phyloP scores from a whole-genome alignment of 2,113 vertebrate species.

The Zootoca vivipara region DNA sequence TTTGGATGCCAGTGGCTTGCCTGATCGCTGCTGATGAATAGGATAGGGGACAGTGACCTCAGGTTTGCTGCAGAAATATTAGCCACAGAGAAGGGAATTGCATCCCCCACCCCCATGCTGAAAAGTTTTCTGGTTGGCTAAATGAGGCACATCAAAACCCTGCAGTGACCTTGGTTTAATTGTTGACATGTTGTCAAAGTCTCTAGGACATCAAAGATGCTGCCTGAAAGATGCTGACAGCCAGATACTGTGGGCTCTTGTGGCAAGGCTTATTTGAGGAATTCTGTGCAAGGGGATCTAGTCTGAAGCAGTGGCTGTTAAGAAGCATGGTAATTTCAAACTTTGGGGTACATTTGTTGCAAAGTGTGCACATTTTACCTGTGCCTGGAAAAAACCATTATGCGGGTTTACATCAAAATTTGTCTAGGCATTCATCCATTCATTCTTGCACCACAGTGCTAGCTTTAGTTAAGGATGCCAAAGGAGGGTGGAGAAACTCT shows the following conservation, averaged over 20 bases:
- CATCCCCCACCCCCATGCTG: not conserved
- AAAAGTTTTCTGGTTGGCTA: not conserved
- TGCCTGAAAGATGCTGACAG: not conserved
- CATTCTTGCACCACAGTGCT: not conserved
- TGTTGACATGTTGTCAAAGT: not conserved
- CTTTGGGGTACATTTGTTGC: not conserved
- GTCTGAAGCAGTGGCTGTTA: not conserved
- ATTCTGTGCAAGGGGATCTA: not conserved
- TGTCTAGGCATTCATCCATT: not conserved
- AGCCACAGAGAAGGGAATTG: not conserved
- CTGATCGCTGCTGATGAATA: not conserved
- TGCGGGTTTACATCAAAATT: not conserved
- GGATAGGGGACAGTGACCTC: not conserved
- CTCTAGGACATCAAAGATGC: not conserved
- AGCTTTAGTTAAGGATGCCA: not conserved
- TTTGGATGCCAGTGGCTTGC: not conserved
- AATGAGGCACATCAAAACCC: not conserved
- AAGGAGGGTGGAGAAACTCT: not conserved
- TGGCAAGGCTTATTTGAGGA: not conserved
- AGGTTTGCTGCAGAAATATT: not conserved
- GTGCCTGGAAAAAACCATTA: not conserved
- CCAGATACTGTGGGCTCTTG: not conserved
- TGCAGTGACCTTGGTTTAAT: not conserved
- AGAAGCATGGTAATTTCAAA: not conserved
- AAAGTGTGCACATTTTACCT: not conserved